These are phyloP conservation scores for Synanthedon tipuliformis DNA, from an alignment of 2,888 invertebrate species.

Conservation along the genomic window DNA sequence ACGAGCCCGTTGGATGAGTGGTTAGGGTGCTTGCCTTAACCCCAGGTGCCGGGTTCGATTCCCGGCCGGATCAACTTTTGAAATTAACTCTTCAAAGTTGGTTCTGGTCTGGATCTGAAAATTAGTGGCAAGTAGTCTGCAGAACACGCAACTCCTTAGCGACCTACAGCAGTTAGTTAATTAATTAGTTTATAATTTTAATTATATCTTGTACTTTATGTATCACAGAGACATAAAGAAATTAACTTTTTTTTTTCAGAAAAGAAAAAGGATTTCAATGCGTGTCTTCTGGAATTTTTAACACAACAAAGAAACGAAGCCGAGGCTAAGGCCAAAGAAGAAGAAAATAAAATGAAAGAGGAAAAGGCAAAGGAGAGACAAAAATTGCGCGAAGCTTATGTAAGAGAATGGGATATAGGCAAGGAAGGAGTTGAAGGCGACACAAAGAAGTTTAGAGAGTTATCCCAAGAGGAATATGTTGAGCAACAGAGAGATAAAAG, in stretches of 20 bases:
- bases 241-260: slow-evolving; percentile 27
- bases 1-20: too few species aligned
- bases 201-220: too few species aligned
- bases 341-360: slow-evolving; percentile 45
- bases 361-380: slow-evolving; percentile 60
- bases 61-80: too few species aligned
- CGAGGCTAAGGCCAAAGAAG: slow-evolving; percentile 52
- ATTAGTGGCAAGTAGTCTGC: too few species aligned
- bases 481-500: slow-evolving; percentile 80
- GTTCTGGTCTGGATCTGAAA: too few species aligned
- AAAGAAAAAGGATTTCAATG: slow-evolving; percentile 48
- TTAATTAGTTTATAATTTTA: too few species aligned
- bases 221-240: neutral
- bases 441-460: slow-evolving; percentile 60
- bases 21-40: too few species aligned
- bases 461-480: slow-evolving; percentile 83
- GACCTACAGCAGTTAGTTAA: too few species aligned
- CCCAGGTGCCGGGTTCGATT: too few species aligned
- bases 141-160: too few species aligned
- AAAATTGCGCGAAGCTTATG: slow-evolving; percentile 62
- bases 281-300: slow-evolving; percentile 51
- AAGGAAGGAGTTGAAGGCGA: slow-evolving; percentile 72
- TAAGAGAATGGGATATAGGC: slow-evolving; percentile 80
- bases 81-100: too few species aligned
- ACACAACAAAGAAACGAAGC: slow-evolving; percentile 60